phyloP scores from a whole-genome alignment of 2,888 invertebrate species.

The Noctua pronuba region DNA sequence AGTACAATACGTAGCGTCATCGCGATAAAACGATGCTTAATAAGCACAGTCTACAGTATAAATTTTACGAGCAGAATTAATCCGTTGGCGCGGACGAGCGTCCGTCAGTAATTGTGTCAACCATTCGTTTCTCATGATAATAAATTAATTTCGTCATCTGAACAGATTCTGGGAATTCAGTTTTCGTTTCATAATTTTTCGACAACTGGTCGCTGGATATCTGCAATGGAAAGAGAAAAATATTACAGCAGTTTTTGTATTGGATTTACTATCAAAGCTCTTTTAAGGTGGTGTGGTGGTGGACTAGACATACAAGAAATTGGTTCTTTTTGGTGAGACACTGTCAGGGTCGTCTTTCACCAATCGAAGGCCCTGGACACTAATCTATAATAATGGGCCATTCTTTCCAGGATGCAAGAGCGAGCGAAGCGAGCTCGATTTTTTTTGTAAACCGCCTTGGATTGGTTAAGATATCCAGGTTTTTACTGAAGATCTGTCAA shows the following conservation, averaged over 20 bases:
- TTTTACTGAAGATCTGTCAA: background rate
- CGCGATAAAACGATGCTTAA: slow-evolving; percentile 65
- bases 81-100: slow-evolving; percentile 74
- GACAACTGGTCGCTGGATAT: background rate
- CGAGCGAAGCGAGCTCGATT: background rate
- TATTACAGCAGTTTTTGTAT: background rate
- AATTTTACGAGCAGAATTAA: slow-evolving; percentile 83
- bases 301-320: too few species aligned
- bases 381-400: background rate
- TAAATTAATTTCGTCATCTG: slow-evolving; percentile 68
- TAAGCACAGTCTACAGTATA: slow-evolving; percentile 74
- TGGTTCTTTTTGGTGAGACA: too few species aligned
- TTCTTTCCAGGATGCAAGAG: background rate
- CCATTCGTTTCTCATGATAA: slow-evolving; percentile 78
- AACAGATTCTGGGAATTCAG: slow-evolving; percentile 56
- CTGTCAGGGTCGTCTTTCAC: background rate
- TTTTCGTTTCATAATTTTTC: slow-evolving; percentile 40
- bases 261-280: background rate
- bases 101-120: slow-evolving; percentile 80
- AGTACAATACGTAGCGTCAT: slow-evolving; percentile 48
- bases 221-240: background rate
- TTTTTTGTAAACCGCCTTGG: background rate
- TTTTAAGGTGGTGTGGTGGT: background rate
- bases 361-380: background rate
- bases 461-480: too few species aligned